Base-by-base conservation (phyloP, 2,113 vertebrate genomes). In the Centropristis striata region DNA sequence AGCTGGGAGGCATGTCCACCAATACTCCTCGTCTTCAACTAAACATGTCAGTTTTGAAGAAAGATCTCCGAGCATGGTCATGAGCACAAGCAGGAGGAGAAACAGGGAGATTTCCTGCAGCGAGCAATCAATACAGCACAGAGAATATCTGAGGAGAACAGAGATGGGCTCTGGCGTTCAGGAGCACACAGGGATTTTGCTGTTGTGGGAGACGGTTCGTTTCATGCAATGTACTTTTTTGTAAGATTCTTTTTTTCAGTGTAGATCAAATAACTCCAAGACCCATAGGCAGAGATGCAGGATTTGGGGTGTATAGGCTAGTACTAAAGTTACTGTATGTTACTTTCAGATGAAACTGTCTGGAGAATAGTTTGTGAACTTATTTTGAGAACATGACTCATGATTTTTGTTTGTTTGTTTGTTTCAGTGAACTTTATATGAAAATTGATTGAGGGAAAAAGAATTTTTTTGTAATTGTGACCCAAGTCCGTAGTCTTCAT, bases 81-180 rank as follows among this genome's bases (percentile, higher is more conserved):
- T 47, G 73, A 75, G 69, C 27, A 51, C 32, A 68, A 36, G 21
- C 47, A 46, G 54, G 50, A 65, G 58, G 18, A 74, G 58, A 84
- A 71, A 70, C 18, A 27, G 32, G 42, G 75, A 80, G 58, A 71
- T 41, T 78, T 78, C 66, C 75, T 61, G 54, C 69, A 65, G 78
- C 1, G 14, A 46, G 54, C 59, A 4, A 85, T 89, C 90, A 71
- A 92, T 90, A 86, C 12, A 8, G 55, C 78, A 28, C 37, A 41
- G 67, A 78, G 75, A 86, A 78, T 78, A 71, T 81, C 23, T 65
- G 36, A 78, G 27, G 51, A 86, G 60, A 85, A 71, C 64, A 73
- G 46, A 78, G 65, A 81, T 20, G 54, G 47, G 41, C 50, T 77
- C 18, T 69, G 65, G 58, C 57, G 57, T 69, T 78, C 32, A 72